Evolutionary conservation across 2,113 vertebrate species (phyloP).

Genomic region (Amblyornis subalaris): DNA sequence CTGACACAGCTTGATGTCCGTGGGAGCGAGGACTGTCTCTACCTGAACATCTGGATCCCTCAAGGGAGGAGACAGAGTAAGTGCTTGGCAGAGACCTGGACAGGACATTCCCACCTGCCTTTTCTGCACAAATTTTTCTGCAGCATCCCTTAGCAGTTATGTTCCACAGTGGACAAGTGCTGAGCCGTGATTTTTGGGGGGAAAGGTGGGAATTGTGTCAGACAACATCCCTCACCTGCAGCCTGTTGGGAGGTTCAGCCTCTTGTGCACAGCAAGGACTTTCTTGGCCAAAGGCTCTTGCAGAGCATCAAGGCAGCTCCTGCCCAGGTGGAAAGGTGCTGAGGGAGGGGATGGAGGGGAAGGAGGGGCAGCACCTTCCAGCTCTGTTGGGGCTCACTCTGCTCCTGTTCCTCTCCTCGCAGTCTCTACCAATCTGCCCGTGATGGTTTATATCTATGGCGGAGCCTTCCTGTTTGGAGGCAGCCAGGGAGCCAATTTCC

Average conservation of each 20-base stretch:
- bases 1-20: slow-evolving; percentile 67
- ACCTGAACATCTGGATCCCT: slow-evolving; percentile 95
- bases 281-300: background rate
- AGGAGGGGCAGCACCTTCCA: background rate
- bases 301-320: background rate
- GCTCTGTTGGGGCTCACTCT: background rate
- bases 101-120: background rate
- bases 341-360: too few species aligned
- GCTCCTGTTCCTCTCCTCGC: background rate
- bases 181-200: background rate
- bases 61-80: slow-evolving; percentile 68
- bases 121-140: background rate
- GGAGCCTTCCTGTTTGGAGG: slow-evolving; percentile 83
- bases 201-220: background rate
- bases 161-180: background rate
- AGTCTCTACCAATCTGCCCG: slow-evolving; percentile 85
- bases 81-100: background rate
- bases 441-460: slow-evolving; percentile 91
- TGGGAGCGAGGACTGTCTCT: slow-evolving; percentile 88
- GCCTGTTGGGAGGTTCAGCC: background rate
- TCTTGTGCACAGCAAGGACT: background rate
- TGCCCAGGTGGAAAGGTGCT: background rate
- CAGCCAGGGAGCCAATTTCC: slow-evolving; percentile 79
- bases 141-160: background rate
- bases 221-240: background rate